These are phyloP conservation scores for Parotocinclus haroldoi DNA, from an alignment of 2,797 vertebrate genomes.

Conservation along the genomic window DNA sequence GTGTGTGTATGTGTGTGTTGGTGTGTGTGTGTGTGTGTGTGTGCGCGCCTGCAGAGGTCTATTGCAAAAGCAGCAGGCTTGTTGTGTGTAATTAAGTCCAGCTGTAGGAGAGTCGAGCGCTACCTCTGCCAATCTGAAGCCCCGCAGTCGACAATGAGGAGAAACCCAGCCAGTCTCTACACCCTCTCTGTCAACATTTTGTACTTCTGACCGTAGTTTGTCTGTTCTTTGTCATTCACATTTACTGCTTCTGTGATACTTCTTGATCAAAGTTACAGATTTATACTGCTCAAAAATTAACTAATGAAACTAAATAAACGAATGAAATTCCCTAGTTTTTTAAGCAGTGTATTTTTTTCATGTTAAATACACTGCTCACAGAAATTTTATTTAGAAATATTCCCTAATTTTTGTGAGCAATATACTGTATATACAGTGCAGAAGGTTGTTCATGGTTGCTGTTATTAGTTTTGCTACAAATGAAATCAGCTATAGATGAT, in stretches of 20 bases:
- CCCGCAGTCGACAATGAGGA: constrained; percentile 35
- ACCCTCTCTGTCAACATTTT: constrained; percentile 2
- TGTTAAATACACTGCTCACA: too few relatives aligned
- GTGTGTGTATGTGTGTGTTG: constrained; percentile 6
- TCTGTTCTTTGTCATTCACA: neutral
- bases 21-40: constrained; percentile 8
- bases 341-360: too few relatives aligned
- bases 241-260: neutral
- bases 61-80: constrained; percentile 47
- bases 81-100: constrained; percentile 63
- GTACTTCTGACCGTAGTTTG: neutral
- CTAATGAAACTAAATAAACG: too few relatives aligned
- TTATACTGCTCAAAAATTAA: too few relatives aligned
- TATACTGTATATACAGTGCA: too few relatives aligned
- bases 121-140: constrained; percentile 29
- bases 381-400: too few relatives aligned
- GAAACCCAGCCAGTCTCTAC: constrained; percentile 33
- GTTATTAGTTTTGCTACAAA: too few relatives aligned
- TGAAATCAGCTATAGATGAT: too few relatives aligned
- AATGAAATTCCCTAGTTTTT: too few relatives aligned
- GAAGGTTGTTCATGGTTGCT: too few relatives aligned
- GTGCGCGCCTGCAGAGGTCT: constrained; percentile 27
- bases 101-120: constrained; percentile 52
- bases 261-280: too few relatives aligned
- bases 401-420: too few relatives aligned